These are phyloP conservation scores for Synanthedon vespiformis DNA, from an alignment of 2,888 invertebrate species.

Conservation along the genomic window DNA sequence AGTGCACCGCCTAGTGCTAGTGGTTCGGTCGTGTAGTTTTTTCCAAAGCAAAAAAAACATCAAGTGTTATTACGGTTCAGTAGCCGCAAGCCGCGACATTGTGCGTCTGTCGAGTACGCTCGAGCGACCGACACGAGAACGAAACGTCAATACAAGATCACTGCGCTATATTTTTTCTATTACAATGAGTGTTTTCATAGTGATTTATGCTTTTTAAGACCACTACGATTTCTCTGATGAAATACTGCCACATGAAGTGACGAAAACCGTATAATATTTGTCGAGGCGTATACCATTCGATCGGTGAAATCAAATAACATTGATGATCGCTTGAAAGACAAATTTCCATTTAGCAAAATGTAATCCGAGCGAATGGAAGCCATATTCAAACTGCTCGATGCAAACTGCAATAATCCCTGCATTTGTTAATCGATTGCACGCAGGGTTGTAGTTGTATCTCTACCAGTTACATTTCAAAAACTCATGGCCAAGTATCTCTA, in stretches of 20 bases:
- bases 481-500: not conserved
- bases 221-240: not conserved
- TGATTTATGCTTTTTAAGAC: not conserved
- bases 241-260: too few relatives aligned
- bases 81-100: constrained; percentile 25
- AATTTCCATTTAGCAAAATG: too few relatives aligned
- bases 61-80: constrained; percentile 34
- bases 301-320: too few relatives aligned
- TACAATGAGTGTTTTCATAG: not conserved
- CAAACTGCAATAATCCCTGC: not conserved
- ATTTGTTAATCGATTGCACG: not conserved
- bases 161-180: constrained; percentile 8
- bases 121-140: constrained; percentile 30
- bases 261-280: too few relatives aligned
- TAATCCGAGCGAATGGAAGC: not conserved
- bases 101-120: constrained; percentile 33
- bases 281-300: too few relatives aligned
- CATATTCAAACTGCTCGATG: not conserved
- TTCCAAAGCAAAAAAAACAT: constrained; percentile 38
- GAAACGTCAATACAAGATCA: constrained; percentile 46
- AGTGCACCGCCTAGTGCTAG: constrained; percentile 21
- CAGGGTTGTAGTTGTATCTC: not conserved
- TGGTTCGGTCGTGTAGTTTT: constrained; percentile 24
- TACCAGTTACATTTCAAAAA: not conserved
- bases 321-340: too few relatives aligned